phyloP scores from a whole-genome alignment of 1,140 invertebrate species.

The Cheumatopsyche charites region DNA sequence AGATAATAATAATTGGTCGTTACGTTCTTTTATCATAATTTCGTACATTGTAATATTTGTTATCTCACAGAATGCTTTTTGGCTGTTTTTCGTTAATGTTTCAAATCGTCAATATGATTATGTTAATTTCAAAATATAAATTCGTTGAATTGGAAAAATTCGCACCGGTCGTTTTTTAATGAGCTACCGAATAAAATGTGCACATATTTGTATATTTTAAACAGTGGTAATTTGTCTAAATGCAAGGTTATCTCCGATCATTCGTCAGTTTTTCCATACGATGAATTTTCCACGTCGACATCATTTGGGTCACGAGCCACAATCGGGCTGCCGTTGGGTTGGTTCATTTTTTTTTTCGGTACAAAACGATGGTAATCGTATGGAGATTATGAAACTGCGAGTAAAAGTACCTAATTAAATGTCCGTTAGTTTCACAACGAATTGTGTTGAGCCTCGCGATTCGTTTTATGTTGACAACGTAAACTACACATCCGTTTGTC shows the following conservation, averaged over 20 bases:
- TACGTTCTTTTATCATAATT: constrained; percentile 17
- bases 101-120: no score
- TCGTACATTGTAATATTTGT: neutral
- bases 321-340: no score
- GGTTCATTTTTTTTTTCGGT: neutral
- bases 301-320: constrained; percentile 5
- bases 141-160: no score
- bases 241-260: no score
- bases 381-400: constrained; percentile 15
- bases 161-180: no score
- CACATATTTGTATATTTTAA: no score
- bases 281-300: constrained; percentile 7
- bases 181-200: no score
- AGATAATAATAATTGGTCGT: constrained; percentile 19
- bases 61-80: no score
- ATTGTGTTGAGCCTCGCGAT: neutral
- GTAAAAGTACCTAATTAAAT: constrained; percentile 22
- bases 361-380: constrained; percentile 25
- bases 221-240: no score
- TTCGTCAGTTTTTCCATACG: no score
- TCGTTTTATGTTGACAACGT: neutral
- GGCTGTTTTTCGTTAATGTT: no score
- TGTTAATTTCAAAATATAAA: no score
- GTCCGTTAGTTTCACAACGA: constrained; percentile 21
- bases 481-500: constrained; percentile 3